These are phyloP conservation scores for Microcebus jonahi DNA, from an alignment of 2,113 vertebrate genomes.

Conservation along the genomic window DNA sequence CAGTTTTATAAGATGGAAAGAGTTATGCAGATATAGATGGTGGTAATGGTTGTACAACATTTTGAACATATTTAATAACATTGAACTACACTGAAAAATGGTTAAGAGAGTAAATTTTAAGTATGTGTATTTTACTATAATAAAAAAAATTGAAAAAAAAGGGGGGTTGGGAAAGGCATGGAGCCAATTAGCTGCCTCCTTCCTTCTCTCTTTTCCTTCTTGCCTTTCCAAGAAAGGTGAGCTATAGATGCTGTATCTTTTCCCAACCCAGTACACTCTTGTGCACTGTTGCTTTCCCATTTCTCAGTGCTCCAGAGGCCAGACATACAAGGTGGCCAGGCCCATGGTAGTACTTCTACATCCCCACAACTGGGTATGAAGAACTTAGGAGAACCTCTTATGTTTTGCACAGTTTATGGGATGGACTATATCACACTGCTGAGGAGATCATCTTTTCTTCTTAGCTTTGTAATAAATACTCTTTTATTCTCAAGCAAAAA, in stretches of 20 bases:
- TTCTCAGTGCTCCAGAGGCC: neutral
- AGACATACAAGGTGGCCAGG: neutral
- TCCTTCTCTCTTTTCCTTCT: neutral
- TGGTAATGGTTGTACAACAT: neutral
- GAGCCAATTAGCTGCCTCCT: neutral
- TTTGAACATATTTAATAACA: neutral
- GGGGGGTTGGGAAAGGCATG: neutral
- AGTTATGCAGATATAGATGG: neutral
- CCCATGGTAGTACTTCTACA: neutral
- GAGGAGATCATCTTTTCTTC: neutral
- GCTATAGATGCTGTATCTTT: neutral
- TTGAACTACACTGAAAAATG: neutral
- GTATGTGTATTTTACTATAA: neutral
- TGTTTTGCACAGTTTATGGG: neutral
- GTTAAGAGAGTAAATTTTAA: neutral
- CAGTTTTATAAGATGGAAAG: neutral
- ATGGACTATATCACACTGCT: neutral
- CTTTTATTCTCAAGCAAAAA: constrained; percentile 36
- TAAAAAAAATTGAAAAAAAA: neutral
- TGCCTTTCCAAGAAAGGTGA: neutral
- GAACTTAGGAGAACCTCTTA: neutral
- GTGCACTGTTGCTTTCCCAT: neutral
- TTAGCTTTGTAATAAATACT: neutral
- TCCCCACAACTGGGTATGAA: neutral
- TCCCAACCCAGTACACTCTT: neutral